These are phyloP conservation scores for Spodoptera littoralis DNA, from an alignment of 2,888 invertebrate genomes.

Conservation along the genomic window DNA sequence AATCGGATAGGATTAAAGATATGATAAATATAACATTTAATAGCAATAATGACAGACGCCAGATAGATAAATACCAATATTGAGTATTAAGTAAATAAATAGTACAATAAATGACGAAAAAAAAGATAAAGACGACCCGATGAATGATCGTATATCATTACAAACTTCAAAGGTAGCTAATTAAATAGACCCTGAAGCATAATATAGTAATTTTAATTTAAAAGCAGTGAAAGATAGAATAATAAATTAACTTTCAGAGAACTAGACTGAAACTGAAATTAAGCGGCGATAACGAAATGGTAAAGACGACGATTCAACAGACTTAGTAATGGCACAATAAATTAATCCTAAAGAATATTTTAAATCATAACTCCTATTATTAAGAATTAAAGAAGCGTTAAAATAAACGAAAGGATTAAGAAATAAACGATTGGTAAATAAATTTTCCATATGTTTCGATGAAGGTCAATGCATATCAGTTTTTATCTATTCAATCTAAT, in stretches of 20 bases:
- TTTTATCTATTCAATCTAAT: conserved; percentile 21
- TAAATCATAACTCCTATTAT: neutral
- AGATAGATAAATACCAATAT: conserved; percentile 22
- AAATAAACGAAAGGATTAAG: neutral
- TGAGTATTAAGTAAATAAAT: conserved; percentile 13
- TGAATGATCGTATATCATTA: neutral
- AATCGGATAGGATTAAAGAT: conserved; percentile 29
- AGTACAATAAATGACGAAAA: neutral
- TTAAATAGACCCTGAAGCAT: conserved; percentile 23
- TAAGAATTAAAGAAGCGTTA: neutral
- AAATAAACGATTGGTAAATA: conserved; percentile 9
- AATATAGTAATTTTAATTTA: conserved; percentile 15
- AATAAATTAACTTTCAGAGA: conserved; percentile 23
- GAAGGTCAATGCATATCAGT: conserved; percentile 22
- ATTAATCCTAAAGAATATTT: neutral
- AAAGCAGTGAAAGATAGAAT: conserved; percentile 28
- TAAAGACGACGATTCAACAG: neutral
- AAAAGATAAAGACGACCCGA: conserved; percentile 3
- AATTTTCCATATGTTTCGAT: conserved; percentile 20
- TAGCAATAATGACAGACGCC: conserved; percentile 7
- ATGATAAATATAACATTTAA: conserved; percentile 20
- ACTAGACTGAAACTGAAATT: conserved; percentile 18
- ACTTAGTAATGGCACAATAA: too few relatives aligned
- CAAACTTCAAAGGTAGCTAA: conserved; percentile 6
- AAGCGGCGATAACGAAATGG: conserved; percentile 19